Evolutionary conservation across 2,113 vertebrate species (phyloP).

Genomic region (Ailurus styani): DNA sequence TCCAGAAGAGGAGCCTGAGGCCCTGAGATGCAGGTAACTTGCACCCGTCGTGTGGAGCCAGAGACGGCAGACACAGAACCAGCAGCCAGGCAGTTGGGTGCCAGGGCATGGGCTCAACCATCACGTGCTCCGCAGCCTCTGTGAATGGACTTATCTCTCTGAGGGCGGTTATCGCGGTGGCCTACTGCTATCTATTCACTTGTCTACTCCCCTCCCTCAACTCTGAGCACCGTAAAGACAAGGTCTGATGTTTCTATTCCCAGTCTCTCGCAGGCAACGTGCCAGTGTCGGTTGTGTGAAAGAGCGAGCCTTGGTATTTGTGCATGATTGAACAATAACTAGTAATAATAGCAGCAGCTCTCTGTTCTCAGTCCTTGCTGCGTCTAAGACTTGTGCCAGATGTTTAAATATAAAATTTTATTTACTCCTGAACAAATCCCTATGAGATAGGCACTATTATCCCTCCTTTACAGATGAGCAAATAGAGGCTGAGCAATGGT

Average conservation of each 20-base stretch:
- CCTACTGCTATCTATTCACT: not conserved
- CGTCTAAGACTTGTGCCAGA: not conserved
- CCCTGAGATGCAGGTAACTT: not conserved
- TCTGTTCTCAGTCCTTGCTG: not conserved
- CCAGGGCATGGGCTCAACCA: not conserved
- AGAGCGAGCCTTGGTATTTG: not conserved
- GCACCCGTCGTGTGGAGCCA: not conserved
- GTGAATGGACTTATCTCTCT: not conserved
- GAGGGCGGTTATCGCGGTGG: not conserved
- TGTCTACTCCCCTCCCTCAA: not conserved
- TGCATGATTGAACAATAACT: not conserved
- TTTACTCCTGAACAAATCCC: not conserved
- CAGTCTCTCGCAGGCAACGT: not conserved
- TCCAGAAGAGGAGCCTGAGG: not conserved
- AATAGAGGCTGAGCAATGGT: not conserved
- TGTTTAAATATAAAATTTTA: not conserved
- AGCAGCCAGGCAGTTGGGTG: not conserved
- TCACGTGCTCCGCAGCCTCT: fast-evolving
- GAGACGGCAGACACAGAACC: not conserved
- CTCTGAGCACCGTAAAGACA: not conserved
- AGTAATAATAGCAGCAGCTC: not conserved
- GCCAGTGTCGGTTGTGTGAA: not conserved
- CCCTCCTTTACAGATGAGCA: not conserved
- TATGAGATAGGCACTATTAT: not conserved
- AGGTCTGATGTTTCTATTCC: not conserved